Percentiles rank a stretch among this genome's conserved stretches.
phyloP scores from a whole-genome alignment of 1,140 invertebrate species.

The Brachionus sp. region DNA sequence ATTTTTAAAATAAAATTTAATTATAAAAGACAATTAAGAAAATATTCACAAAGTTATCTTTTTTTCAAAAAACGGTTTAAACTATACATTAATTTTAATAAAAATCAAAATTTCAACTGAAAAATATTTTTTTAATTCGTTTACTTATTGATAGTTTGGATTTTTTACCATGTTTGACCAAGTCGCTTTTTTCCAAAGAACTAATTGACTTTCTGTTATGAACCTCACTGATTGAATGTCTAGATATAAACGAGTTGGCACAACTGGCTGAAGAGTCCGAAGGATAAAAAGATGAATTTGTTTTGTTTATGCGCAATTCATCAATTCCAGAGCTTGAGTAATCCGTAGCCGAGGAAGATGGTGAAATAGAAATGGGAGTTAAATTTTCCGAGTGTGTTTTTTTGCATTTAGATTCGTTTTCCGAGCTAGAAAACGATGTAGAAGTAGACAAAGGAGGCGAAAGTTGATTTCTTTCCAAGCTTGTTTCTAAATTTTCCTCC shows the following conservation, averaged over 20 bases:
- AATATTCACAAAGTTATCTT: background rate
- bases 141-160: background rate
- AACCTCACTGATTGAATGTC: background rate
- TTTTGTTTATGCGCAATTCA: background rate
- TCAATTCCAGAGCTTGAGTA: background rate
- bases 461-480: background rate
- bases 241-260: background rate
- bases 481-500: background rate
- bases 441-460: constrained; percentile 18
- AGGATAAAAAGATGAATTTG: background rate
- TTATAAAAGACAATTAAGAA: background rate
- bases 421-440: background rate
- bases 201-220: background rate
- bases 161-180: background rate
- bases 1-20: too few species aligned
- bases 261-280: background rate
- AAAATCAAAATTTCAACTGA: background rate
- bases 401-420: background rate
- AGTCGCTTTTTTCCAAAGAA: background rate
- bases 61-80: background rate
- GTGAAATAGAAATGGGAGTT: background rate
- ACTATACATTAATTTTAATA: background rate
- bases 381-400: background rate
- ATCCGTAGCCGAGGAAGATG: background rate
- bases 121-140: background rate